Evolutionary conservation across 1,140 invertebrate genomes (phyloP), one percentile per base, ranked within the genome.

Genomic region (Nasonia vitripennis): DNA sequence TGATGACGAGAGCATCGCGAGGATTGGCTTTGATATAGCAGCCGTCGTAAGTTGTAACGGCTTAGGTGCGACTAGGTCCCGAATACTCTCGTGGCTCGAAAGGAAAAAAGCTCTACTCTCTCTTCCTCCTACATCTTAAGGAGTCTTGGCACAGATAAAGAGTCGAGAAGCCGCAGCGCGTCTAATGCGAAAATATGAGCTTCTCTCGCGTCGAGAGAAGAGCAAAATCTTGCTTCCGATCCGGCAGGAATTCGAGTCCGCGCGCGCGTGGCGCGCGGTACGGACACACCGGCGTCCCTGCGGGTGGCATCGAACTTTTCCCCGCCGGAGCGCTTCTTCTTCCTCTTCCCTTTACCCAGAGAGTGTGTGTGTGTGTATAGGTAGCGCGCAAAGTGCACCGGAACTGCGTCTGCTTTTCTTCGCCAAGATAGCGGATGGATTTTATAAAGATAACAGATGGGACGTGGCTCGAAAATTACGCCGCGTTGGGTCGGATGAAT

Each of bases 181-280:
- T 55, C 51, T 86, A 86, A 81, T 86, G 23, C 27, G 62, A 23
- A 86, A 86, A 86, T 86, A 78, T 81, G 71, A 86, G 78, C 45
- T 73, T 68, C 14, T 41, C 11, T 37, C 37, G 23, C 79, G n/a
- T n/a, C 6, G 37, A 34, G 27, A 34, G 45, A 81, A 81, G 37
- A 41, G 41, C 2, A 17, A 27, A 78, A 70, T 84, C n/a, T 20
- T 71, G 48, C 37, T 45, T 55, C 55, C 7, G n/a, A 78, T 71
- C 31, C 45, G 10, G 62, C 14, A 3, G 81, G 45, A 37, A 83
- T 51, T 48, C 41, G 2, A 77, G 20, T n/a, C 9, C 9, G 11
- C 0, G 11, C 0, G 41, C 34, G 5, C 6, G 14, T 62, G n/a
- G 11, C 68, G 27, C 37, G 51, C 70, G 34, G 27, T 9, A 20